Base-by-base conservation (phyloP, 1,140 invertebrate genomes). In the Drosophila santomea region DNA sequence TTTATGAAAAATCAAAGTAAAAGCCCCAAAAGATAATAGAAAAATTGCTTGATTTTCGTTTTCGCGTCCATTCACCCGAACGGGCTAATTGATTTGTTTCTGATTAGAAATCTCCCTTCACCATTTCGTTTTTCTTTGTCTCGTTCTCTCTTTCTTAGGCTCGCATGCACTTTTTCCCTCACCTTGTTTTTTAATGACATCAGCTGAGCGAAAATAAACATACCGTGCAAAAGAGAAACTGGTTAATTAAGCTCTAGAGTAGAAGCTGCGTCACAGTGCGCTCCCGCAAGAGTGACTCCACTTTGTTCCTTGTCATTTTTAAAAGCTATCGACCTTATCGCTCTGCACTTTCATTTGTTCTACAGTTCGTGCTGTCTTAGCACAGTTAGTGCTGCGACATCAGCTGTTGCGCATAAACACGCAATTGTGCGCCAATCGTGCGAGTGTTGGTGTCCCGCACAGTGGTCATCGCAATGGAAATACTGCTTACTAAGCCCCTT, bases 161-260 rank as follows among this genome's bases (percentile, higher is more conserved):
- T 17, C 32, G 36, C 60, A 36, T 20, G 32, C 32, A 60, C 28
- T 36, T 17, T 35, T 35, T 28, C 23, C 15, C 20, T 45, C 28
- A 25, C 20, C 14, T 14, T 57, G 12, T 15, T 63, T 68, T 28
- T 41, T 52, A 28, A 86, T 88, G 83, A 88, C 83, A 88, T 88
- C 83, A 88, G 83, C 83, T 86, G 84, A 62, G 25, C 51, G n/a
- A 88, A 88, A 88, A 88, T 79, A 77, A 68, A 60, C 55, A n/a
- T 14, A 32, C 23, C 51, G 47, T 60, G 36, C 25, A 60, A 74
- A 51, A 41, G 56, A 35, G n/a, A 61, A 82, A 85, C 83, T 60
- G 76, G 83, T 88, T 85, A 74, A 57, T 73, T 73, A 59, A 61
- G 57, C 50, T 60, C 63, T 44, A 45, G 39, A 17, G 51, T 41